These are phyloP conservation scores for Siderastrea siderea DNA, from an alignment of 92 coral and sea anemone species.

Conservation along the genomic window DNA sequence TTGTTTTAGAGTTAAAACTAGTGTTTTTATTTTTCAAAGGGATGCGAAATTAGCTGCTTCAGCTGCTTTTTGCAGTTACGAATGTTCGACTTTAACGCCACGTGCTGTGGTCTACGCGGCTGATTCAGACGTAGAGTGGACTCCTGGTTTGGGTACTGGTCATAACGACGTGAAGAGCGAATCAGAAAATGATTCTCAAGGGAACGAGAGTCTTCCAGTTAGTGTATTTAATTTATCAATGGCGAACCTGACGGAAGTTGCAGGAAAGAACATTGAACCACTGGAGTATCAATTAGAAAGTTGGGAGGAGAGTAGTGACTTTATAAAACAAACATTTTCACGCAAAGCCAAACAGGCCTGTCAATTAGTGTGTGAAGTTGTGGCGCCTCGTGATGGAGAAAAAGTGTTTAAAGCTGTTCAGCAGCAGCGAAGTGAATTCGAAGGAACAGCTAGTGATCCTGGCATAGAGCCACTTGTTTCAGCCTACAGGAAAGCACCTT, in stretches of 20 bases:
- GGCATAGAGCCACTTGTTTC: too few species aligned
- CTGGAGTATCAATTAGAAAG: too few species aligned
- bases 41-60: conserved; percentile 1
- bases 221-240: too few species aligned
- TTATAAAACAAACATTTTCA: too few species aligned
- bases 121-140: conserved; percentile 42
- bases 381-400: too few species aligned
- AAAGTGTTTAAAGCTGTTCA: conserved; percentile 35
- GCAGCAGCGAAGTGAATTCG: conserved; percentile 31
- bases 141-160: conserved; percentile 29
- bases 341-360: too few species aligned
- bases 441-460: too few species aligned
- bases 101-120: background rate
- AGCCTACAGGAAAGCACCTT: too few species aligned
- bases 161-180: conserved; percentile 12
- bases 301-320: too few species aligned
- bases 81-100: background rate
- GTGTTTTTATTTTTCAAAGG: conserved; percentile 1
- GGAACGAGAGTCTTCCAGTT: background rate
- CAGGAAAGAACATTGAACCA: too few species aligned
- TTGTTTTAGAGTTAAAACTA: background rate
- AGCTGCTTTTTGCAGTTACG: background rate
- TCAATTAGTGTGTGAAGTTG: too few species aligned
- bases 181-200: background rate
- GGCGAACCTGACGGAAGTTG: too few species aligned